Evolutionary conservation across 2,888 invertebrate species (phyloP).

Genomic region (Philereme transversata): DNA sequence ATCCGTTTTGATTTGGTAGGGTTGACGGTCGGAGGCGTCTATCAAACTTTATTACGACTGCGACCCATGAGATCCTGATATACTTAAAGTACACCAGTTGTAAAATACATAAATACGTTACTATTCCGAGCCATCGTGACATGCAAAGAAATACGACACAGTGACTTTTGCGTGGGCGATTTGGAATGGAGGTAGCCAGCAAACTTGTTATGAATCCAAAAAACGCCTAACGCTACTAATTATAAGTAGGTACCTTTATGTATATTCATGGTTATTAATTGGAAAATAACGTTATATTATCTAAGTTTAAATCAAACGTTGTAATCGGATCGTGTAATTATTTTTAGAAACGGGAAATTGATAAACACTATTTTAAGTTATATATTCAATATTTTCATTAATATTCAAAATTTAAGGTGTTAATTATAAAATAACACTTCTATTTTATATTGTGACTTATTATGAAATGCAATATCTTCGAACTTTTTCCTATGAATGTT

Average conservation of each 20-base stretch:
- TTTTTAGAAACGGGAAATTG: constrained; percentile 11
- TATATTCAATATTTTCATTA: no score
- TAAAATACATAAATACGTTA: constrained; percentile 65
- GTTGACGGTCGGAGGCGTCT: constrained; percentile 65
- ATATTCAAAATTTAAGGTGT: no score
- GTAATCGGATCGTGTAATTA: constrained; percentile 1
- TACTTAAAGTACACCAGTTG: constrained; percentile 53
- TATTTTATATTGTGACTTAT: no score
- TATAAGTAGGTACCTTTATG: constrained; percentile 12
- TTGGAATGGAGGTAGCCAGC: constrained; percentile 53
- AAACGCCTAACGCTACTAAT: constrained; percentile 26
- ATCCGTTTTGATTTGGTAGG: constrained; percentile 73
- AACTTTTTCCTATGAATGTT: not conserved
- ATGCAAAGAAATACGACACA: constrained; percentile 52
- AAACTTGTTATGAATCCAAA: constrained; percentile 51
- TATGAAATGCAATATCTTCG: no score
- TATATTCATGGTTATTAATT: constrained; percentile 29
- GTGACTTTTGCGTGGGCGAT: constrained; percentile 52
- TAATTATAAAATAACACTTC: no score
- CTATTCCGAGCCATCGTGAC: constrained; percentile 52
- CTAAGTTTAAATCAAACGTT: constrained; percentile 15
- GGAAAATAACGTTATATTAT: constrained; percentile 29
- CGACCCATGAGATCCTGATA: constrained; percentile 59
- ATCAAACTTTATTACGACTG: constrained; percentile 55
- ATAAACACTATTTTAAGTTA: not conserved